phyloP scores from a whole-genome alignment of 2,888 invertebrate genomes.

The Ctenicera cuprea region DNA sequence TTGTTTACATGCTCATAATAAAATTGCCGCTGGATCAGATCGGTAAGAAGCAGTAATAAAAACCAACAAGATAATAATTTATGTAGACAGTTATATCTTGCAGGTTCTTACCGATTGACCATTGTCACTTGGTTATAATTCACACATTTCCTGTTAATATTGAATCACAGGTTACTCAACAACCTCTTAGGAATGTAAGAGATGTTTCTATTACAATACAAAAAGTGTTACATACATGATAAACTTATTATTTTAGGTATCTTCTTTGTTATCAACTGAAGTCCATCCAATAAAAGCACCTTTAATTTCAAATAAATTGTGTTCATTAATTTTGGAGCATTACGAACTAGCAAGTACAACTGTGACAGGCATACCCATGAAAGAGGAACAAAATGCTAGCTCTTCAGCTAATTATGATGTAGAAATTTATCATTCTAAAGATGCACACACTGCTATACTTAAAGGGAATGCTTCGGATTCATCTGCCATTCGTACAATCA shows the following conservation, averaged over 20 bases:
- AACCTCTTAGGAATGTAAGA: conserved; percentile 79
- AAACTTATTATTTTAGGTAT: conserved; percentile 76
- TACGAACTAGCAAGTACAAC: conserved; percentile 96
- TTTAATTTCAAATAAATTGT: conserved; percentile 83
- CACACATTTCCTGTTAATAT: conserved; percentile 91
- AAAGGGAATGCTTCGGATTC: conserved; percentile 79
- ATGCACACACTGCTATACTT: conserved; percentile 89
- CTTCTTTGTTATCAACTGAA: conserved; percentile 84
- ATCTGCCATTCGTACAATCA: conserved; percentile 79
- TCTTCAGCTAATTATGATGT: conserved; percentile 99
- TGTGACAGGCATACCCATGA: conserved; percentile 99
- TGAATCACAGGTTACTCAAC: conserved; percentile 85
- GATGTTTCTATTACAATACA: conserved; percentile 8
- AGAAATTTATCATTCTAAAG: conserved; percentile 93
- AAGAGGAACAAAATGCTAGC: conserved; percentile 98
- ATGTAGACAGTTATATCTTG: conserved; percentile 58
- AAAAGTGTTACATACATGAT: not conserved
- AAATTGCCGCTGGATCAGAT: conserved; percentile 77
- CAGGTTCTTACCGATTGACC: conserved; percentile 85
- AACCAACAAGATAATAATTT: too few species aligned
- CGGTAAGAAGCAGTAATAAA: conserved; percentile 70
- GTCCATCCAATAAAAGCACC: conserved; percentile 88
- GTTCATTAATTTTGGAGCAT: conserved; percentile 87
- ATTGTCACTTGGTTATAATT: conserved; percentile 92
- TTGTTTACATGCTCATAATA: conserved; percentile 88